Evolutionary conservation across 2,113 vertebrate genomes (phyloP).

Genomic region (Dasyornis broadbenti): DNA sequence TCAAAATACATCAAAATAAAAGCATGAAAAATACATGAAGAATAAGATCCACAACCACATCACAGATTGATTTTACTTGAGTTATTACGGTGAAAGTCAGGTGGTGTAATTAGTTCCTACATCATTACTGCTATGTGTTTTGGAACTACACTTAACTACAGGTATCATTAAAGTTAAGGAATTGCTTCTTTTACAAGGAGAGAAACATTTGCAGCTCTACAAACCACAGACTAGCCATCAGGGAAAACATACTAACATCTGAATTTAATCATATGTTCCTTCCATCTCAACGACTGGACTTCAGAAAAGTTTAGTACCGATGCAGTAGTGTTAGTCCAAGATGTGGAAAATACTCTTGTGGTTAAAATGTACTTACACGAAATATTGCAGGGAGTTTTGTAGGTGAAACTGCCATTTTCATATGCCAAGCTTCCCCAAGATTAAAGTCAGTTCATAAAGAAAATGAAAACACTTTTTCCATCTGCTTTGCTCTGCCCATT

Average conservation of each 20-base stretch:
- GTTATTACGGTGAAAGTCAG: not conserved
- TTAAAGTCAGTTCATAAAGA: not conserved
- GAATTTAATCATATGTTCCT: constrained; percentile 36
- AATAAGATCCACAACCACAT: not conserved
- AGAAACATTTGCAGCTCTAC: constrained; percentile 41
- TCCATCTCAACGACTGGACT: not conserved
- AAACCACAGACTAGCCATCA: constrained; percentile 11
- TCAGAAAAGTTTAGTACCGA: not conserved
- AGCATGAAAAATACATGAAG: not conserved
- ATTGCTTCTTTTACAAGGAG: constrained; percentile 14
- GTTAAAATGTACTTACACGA: not conserved
- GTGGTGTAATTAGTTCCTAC: not conserved
- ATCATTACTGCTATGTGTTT: not conserved
- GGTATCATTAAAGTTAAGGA: constrained; percentile 32
- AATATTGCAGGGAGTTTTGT: not conserved
- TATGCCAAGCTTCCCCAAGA: not conserved
- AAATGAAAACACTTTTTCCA: not conserved
- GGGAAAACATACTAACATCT: constrained; percentile 14
- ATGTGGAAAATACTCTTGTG: not conserved
- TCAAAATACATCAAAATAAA: not conserved
- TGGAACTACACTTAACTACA: constrained; percentile 28
- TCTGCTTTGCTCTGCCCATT: not conserved
- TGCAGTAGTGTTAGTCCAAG: not conserved
- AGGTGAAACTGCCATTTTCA: not conserved
- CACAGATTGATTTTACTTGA: not conserved